Base-by-base conservation (phyloP, 2,113 vertebrate species). In the Oreotrochilus melanogaster region DNA sequence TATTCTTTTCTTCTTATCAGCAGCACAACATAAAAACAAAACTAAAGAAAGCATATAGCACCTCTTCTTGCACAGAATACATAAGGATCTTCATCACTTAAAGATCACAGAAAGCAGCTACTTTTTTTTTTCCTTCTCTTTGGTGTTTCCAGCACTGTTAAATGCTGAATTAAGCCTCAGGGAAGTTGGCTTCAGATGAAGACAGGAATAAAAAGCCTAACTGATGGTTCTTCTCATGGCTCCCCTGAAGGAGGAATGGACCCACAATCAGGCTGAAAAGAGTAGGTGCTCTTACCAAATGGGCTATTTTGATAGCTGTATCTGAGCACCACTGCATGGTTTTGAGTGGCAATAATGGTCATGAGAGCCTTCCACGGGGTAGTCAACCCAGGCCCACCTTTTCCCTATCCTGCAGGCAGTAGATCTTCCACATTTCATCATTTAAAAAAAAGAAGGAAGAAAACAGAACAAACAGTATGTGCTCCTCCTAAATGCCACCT, bases 151-250 rank as follows among this genome's bases (percentile, higher is more conserved):
- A 95, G 70, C 71, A 60, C 57, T 80, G 83, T 71, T 95, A 86
- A 94, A 89, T 95, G 92, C 95, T 97, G 92, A 95, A 96, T 82
- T 91, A 86, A 94, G 93, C 96, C 96, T 90, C 76, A 88, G 24
- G 65, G 82, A 97, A 97, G 86, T 86, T 98, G 95, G 97, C 94
- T 95, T 90, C 82, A n/a, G 94, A 94, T 97, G 95, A 97, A 89
- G 51, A 64, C 27, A 83, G 21, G 75, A 89, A 82, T 76, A 93
- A 93, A 51, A 92, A 97, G 60, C 56, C 81, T 67, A 66, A 87
- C 56, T 33, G 78, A 45, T 18, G 76, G 56, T 69, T 74, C 67
- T 70, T 67, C 65, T 89, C 62, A 70, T 17, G 3, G 8, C 60
- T n/a, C 10, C 30, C 88, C 78, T 64, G 81, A 61, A 73, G 71